Conservation (phyloP, 2,797 vertebrate species). For the Parauchenoglanis punctatus region DNA sequence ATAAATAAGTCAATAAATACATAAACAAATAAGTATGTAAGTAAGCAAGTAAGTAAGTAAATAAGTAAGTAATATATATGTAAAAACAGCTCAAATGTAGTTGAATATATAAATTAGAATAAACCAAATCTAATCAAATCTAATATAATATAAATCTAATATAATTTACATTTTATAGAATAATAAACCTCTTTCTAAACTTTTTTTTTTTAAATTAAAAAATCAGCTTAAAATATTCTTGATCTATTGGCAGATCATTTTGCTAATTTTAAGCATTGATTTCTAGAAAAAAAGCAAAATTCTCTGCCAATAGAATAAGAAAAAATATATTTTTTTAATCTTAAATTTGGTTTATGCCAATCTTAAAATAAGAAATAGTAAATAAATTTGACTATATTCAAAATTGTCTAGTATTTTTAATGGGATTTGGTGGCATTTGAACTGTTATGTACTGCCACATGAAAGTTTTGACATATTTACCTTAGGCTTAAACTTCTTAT, state of each 20-base stretch:
- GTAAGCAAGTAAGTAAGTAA: no score
- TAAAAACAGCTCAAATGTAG: background rate
- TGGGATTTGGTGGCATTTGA: background rate
- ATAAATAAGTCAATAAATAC: no score
- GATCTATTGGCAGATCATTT: background rate
- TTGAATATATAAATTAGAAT: background rate
- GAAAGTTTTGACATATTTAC: background rate
- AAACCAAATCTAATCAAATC: background rate
- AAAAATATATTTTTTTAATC: no score
- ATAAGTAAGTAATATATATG: background rate
- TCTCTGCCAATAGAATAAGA: no score
- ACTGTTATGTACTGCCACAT: background rate
- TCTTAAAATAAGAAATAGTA: background rate
- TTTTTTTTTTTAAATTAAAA: background rate
- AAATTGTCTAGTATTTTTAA: background rate
- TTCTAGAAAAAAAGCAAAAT: no score
- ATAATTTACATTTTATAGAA: no score
- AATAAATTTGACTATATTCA: no score
- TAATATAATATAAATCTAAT: no score
- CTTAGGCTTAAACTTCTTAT: background rate
- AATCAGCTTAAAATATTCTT: background rate
- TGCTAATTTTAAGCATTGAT: no score
- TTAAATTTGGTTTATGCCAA: no score
- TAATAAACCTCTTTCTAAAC: background rate
- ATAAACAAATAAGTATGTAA: no score